These are phyloP conservation scores for Drosophila mayri DNA, from an alignment of 1,140 invertebrate genomes.

Conservation along the genomic window DNA sequence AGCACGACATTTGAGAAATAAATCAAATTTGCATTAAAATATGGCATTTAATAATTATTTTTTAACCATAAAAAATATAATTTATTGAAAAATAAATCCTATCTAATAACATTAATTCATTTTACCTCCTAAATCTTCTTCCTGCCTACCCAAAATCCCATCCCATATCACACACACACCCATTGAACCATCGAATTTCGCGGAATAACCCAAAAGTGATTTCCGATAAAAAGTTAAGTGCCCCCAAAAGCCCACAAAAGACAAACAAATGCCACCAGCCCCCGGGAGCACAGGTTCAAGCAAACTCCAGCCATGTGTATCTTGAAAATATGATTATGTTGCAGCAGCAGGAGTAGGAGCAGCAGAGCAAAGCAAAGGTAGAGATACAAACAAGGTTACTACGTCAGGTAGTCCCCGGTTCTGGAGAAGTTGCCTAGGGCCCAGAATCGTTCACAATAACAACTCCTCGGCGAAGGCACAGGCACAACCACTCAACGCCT, in stretches of 20 bases:
- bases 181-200: constrained; percentile 55
- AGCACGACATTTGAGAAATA: too few species aligned
- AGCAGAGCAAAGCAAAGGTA: neutral
- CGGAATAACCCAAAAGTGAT: constrained; percentile 67
- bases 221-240: constrained; percentile 80
- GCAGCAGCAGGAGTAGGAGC: constrained; percentile 16
- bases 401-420: constrained; percentile 63
- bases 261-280: constrained; percentile 47
- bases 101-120: neutral
- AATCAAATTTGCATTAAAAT: too few species aligned
- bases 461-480: neutral
- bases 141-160: neutral
- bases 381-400: constrained; percentile 57
- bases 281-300: constrained; percentile 67
- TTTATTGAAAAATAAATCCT: neutral
- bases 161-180: constrained; percentile 20
- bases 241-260: constrained; percentile 54
- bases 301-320: constrained; percentile 58
- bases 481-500: constrained; percentile 45
- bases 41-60: neutral
- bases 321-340: constrained; percentile 76
- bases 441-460: constrained; percentile 19
- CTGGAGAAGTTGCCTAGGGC: constrained; percentile 25
- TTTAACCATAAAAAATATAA: neutral
- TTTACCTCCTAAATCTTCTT: neutral